Percentiles rank a stretch among this genome's conserved stretches.
phyloP scores from a whole-genome alignment of 2,797 vertebrate species.

The Acanthiza pusilla region DNA sequence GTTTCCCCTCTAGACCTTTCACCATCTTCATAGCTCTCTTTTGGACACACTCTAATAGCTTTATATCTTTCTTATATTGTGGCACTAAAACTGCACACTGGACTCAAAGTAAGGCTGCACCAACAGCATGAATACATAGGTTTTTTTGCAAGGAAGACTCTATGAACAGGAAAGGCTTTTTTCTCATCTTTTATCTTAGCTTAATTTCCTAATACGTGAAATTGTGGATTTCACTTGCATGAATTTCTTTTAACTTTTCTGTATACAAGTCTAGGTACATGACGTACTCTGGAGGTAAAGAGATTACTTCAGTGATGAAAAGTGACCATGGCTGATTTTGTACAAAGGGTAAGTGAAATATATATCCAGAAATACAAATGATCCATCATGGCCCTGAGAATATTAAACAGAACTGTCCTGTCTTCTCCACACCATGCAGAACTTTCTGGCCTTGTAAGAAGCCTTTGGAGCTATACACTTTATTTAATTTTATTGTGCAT shows the following conservation, averaged over 20 bases:
- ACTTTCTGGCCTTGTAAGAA: background rate
- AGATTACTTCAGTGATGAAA: background rate
- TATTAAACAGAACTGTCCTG: background rate
- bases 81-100: background rate
- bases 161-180: background rate
- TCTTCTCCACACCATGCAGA: background rate
- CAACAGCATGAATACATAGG: background rate
- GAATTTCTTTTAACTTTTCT: background rate
- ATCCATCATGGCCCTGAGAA: background rate
- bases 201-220: background rate
- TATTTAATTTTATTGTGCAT: background rate
- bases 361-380: background rate
- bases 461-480: background rate
- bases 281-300: background rate
- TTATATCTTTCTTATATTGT: background rate
- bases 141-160: background rate
- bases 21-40: background rate
- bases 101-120: background rate
- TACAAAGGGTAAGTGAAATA: background rate
- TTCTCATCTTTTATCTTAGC: background rate
- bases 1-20: background rate
- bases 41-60: background rate
- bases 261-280: background rate
- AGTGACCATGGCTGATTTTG: background rate
- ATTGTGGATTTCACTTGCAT: background rate